Base-by-base conservation (phyloP, 2,888 invertebrate species). In the Pseudoips prasinana region DNA sequence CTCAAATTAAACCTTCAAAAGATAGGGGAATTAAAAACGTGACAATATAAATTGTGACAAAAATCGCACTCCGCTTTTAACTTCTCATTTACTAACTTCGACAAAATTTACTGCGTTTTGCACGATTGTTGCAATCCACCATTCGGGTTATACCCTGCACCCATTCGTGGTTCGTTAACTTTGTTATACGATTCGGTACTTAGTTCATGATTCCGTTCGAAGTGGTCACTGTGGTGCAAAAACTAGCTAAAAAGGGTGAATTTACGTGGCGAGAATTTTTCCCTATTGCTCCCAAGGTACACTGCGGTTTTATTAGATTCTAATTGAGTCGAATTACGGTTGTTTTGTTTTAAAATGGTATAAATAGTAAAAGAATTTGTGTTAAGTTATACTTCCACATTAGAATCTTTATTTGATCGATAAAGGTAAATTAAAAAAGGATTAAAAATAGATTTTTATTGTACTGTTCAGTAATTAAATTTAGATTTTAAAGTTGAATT, bases 131-230 rank as follows among this genome's bases (percentile, higher is more conserved):
- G 79, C 79, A 80, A 79, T 81, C 68, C 68, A 69, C 73, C 73
- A 74, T 80, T 77, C 56, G 73, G 77, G 72, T 73, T 75, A 78
- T 78, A 72, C 60, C 61, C 75, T 66, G 75, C 81, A 77, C 74
- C 73, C 66, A 77, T 78, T 76, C 77, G 79, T 73, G 85, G 81
- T 80, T 83, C 84, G 86, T 85, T 85, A 82, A 82, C 79, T 84
- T 82, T 80, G 74, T 71, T 79, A 75, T 77, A 79, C 69, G 78
- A 75, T 75, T 75, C 58, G 63, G 67, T 67, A 69, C 78, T 79
- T 76, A 79, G 78, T 73, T 73, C 74, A 77, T 76, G 74, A 74
- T 72, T 73, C 75, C 60, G 59, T 50, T 58, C 59, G 53, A 59
- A 62, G 55, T 48, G 64, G 63, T 40, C 53, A 40, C 24, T 47